Base-by-base conservation (phyloP, 2,113 vertebrate species). In the Panthera leo region DNA sequence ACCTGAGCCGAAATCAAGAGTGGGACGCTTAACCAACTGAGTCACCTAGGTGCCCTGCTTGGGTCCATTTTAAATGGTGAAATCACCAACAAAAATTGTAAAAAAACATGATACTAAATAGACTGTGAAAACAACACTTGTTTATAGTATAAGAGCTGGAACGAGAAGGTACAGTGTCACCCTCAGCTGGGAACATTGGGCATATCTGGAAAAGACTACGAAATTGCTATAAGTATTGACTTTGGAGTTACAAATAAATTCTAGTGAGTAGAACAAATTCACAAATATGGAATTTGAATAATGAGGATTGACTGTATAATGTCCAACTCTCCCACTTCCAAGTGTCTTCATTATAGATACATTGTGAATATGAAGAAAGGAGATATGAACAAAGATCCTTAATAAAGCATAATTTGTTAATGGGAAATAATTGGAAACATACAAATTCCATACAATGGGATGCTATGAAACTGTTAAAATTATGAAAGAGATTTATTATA, bases 371-470 rank as follows among this genome's bases (percentile, higher is more conserved):
- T 65, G 51, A 95, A 80, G 71, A 71, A 83, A 65, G 21, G 10
- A 78, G 34, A 27, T 42, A 5, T 86, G 42, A 95, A 83, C 31
- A 87, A 3, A 80, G 9, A 42, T 91, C 18, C 48, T 95, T 45
- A 93, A 63, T 71, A 88, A 96, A 88, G 34, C 48, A 7, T 61
- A 65, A 67, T 51, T 91, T 96, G 63, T 94, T 93, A 78, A 80
- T 79, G n/a, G 25, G 15, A 65, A 75, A 90, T 92, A 51, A 51
- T 2, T 85, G 7, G 23, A 93, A 94, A 88, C 61, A 61, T 83
- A 45, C 3, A 67, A 48, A 89, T 85, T 86, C 10, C 58, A 5
- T 73, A 27, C 0, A 48, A 2, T 85, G 39, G 45, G 78, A 92
- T 92, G 34, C 23, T 82, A 14, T 31, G 19, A 63, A 80, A 16